Base-by-base conservation (phyloP, 2,888 invertebrate species). In the Tinea trinotella region DNA sequence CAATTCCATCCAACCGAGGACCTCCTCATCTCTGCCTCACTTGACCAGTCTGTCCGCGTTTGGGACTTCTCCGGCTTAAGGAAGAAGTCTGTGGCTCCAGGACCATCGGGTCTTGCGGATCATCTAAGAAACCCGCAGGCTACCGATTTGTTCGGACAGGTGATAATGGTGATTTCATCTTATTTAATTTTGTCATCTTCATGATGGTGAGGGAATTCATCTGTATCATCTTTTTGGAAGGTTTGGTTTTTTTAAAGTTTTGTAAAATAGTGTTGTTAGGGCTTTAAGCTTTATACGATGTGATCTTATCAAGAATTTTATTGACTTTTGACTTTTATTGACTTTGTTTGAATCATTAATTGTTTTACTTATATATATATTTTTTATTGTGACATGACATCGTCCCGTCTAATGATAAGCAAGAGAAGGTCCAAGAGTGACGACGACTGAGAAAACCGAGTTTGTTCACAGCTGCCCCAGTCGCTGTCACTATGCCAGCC, bases 51-150 rank as follows among this genome's bases (percentile, higher is more conserved):
- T 0, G 98, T 99, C 9, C 88, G 99, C 35, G 97, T 99, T 1
- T 99, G 99, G 99, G 99, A 99, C 78, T 98, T 99, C 71, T 97
- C 97, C 0, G 96, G 95, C 1, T 74, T 98, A 57, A 88, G 98
- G 44, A 99, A 98, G 83, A 99, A 99, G 84, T 98, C 97, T 80
- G 98, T 98, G 0, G 95, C 98, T 0, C 99, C 99, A 0, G 98
- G 98, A 0, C 96, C 97, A 0, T 91, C 94, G 0, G 97, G 96
- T 0, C 67, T 94, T 6, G 96, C 97, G 54, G 97, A 97, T 52
- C 94, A 96, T 68, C 71, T 96, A 58, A 92, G 95, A 67, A 94
- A 94, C 66, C 92, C 93, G 4, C 91, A 92, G 56, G 89, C 94
- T 6, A 96, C 98, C 0, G 99, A 99, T 83, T 86, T 99, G 48